Evolutionary conservation across 1,140 invertebrate species (phyloP).

Genomic region (Drosophila serrata): DNA sequence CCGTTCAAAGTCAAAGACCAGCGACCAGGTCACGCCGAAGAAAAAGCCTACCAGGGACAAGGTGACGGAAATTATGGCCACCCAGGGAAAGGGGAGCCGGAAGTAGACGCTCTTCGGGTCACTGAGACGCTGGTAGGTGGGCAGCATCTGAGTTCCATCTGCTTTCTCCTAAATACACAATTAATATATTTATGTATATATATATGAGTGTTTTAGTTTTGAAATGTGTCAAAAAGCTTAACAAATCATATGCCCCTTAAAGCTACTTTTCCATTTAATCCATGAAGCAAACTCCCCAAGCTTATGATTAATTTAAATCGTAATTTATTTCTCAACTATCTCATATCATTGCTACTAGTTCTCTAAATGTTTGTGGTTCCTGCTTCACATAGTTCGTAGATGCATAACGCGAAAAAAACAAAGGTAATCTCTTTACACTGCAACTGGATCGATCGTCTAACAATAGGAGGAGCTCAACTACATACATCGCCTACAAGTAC

Average conservation of each 20-base stretch:
- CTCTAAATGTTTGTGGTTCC: conserved; percentile 60
- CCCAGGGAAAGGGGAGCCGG: conserved; percentile 84
- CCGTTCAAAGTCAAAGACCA: conserved; percentile 92
- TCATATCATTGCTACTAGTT: conserved; percentile 64
- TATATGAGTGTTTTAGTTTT: not conserved
- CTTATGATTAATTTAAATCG: conserved; percentile 30
- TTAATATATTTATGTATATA: not conserved
- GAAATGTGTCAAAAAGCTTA: not conserved
- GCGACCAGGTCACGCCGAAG: conserved; percentile 91
- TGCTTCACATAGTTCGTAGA: conserved; percentile 41
- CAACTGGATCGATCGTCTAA: conserved; percentile 52
- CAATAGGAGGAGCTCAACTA: conserved; percentile 53
- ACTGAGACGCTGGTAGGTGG: conserved; percentile 69
- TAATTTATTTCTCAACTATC: conserved; percentile 68
- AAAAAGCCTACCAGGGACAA: conserved; percentile 90
- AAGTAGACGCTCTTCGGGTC: conserved; percentile 65
- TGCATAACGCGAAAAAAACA: conserved; percentile 43
- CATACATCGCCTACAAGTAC: conserved; percentile 89
- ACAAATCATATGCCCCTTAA: too few relatives aligned
- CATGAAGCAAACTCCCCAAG: not conserved
- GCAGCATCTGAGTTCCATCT: conserved; percentile 59
- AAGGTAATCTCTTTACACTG: conserved; percentile 53
- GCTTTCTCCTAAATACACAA: not conserved
- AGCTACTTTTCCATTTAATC: too few relatives aligned
- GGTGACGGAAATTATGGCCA: conserved; percentile 90